Evolutionary conservation across 2,888 invertebrate species (phyloP).

Genomic region (Sympetrum striolatum): DNA sequence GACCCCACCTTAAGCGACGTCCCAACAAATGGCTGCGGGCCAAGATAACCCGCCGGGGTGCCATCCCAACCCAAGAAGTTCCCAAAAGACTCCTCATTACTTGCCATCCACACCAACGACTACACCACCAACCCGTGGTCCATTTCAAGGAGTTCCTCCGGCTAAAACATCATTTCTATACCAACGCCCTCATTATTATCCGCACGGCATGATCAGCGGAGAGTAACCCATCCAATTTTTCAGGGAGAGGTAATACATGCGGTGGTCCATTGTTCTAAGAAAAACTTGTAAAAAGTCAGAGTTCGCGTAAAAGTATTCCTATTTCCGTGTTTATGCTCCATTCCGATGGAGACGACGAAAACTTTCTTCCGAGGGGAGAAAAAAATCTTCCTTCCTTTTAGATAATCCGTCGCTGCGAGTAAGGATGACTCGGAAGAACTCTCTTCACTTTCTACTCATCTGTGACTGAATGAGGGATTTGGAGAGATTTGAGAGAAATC

Average conservation of each 20-base stretch:
- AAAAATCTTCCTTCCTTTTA: too few species aligned
- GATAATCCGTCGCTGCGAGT: too few species aligned
- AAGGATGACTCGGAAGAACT: too few species aligned
- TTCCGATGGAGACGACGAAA: not conserved
- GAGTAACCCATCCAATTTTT: not conserved
- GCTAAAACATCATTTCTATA: not conserved
- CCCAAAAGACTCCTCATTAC: not conserved
- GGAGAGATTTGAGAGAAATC: too few species aligned
- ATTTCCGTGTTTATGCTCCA: not conserved
- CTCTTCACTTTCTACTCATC: too few species aligned
- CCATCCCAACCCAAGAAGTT: not conserved
- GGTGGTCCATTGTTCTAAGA: not conserved
- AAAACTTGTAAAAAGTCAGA: not conserved
- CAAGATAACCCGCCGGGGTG: not conserved
- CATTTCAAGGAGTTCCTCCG: not conserved
- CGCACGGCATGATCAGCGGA: not conserved
- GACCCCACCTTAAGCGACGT: not conserved
- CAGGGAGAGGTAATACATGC: not conserved
- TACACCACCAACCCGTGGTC: not conserved
- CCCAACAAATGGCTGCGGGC: conserved; percentile 7
- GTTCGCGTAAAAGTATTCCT: not conserved
- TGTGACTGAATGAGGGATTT: too few species aligned
- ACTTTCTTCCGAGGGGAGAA: not conserved
- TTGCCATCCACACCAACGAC: not conserved
- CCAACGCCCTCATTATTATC: not conserved